phyloP scores from a whole-genome alignment of 2,888 invertebrate genomes.

The Argyra leucocephala region DNA sequence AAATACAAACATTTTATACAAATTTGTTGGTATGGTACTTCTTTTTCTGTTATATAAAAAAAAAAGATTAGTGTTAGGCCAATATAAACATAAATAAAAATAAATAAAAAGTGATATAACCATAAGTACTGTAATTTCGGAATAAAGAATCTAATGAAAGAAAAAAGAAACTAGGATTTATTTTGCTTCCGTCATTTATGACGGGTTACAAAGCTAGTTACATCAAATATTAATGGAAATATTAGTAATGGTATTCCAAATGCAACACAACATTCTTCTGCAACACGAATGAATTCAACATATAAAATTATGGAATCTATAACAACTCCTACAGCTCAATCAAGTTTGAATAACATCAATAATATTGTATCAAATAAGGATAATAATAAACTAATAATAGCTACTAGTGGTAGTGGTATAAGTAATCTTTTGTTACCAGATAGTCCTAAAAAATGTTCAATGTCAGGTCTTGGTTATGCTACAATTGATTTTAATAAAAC shows the following conservation, averaged over 20 bases:
- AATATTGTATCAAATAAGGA: not conserved
- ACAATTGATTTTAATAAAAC: slow-evolving; percentile 93
- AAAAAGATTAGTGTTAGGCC: too few species aligned
- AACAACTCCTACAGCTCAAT: not conserved
- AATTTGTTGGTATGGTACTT: too few species aligned
- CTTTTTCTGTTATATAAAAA: too few species aligned
- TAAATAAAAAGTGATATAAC: too few species aligned
- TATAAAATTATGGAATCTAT: not conserved
- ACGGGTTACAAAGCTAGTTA: not conserved
- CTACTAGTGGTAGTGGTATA: not conserved
- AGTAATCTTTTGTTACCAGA: slow-evolving; percentile 21
- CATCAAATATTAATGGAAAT: slow-evolving; percentile 7
- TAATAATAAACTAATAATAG: slow-evolving; percentile 15
- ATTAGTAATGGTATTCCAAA: not conserved
- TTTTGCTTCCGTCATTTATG: too few species aligned
- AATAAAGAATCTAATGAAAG: too few species aligned
- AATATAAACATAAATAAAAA: too few species aligned
- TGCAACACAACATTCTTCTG: slow-evolving; percentile 9
- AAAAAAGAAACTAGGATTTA: too few species aligned
- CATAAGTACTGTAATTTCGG: too few species aligned
- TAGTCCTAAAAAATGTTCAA: slow-evolving; percentile 22
- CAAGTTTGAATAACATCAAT: slow-evolving; percentile 11
- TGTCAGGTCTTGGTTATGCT: slow-evolving; percentile 59
- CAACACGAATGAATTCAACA: slow-evolving; percentile 7
- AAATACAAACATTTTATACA: too few species aligned